Conservation (phyloP, 1,140 invertebrate species). For the Teleogryllus occipitalis region DNA sequence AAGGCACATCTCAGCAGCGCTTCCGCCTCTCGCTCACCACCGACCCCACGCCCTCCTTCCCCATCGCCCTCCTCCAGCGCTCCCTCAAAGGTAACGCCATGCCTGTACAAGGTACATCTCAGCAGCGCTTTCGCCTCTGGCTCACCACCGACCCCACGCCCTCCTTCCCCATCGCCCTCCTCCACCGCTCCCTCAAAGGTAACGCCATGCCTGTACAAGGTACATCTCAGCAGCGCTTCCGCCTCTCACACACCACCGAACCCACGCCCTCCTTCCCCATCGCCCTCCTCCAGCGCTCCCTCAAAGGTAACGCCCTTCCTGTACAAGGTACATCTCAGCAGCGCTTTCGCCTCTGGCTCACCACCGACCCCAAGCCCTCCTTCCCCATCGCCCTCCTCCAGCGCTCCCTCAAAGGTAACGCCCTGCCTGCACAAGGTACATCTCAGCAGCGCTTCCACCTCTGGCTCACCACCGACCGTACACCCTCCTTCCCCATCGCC, state of each 20-base stretch:
- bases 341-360: slow-evolving; percentile 82
- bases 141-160: slow-evolving; percentile 79
- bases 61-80: slow-evolving; percentile 78
- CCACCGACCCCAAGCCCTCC: slow-evolving; percentile 71
- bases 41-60: slow-evolving; percentile 73
- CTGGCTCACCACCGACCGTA: slow-evolving; percentile 85
- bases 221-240: slow-evolving; percentile 79
- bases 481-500: slow-evolving; percentile 75
- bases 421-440: no score
- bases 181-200: slow-evolving; percentile 78
- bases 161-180: slow-evolving; percentile 77
- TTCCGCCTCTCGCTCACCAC: slow-evolving; percentile 90
- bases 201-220: no score
- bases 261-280: slow-evolving; percentile 77
- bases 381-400: slow-evolving; percentile 87
- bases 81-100: no score
- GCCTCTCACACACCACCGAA: slow-evolving; percentile 86
- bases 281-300: slow-evolving; percentile 73
- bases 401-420: slow-evolving; percentile 76
- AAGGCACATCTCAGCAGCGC: slow-evolving; percentile 77
- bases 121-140: slow-evolving; percentile 87
- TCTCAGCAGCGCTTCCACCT: slow-evolving; percentile 82
- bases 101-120: no score
- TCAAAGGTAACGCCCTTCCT: no score
- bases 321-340: no score